These are phyloP conservation scores for Spongilla lacustris DNA, from an alignment of 37 sponge, comb jelly and placozoan species.

Conservation along the genomic window DNA sequence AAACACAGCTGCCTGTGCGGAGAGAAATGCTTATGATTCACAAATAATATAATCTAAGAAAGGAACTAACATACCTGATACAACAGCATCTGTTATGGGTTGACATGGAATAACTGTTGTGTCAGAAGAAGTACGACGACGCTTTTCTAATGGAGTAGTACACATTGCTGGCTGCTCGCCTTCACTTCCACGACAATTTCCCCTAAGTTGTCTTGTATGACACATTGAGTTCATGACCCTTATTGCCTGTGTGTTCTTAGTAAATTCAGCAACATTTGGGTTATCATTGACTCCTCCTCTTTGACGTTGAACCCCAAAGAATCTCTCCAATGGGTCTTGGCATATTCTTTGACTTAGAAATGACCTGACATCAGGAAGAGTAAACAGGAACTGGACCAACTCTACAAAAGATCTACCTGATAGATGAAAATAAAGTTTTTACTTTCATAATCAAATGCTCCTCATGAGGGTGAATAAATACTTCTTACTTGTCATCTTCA, in stretches of 20 bases:
- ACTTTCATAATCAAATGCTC: too few species aligned
- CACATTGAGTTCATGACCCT: conserved; percentile 28
- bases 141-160: too few species aligned
- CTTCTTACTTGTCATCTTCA: conserved; percentile 15
- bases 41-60: too few species aligned
- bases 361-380: conserved; percentile 17
- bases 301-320: conserved; percentile 38
- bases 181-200: conserved; percentile 24
- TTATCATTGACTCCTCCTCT: conserved; percentile 32
- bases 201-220: conserved; percentile 1
- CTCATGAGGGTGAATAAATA: not conserved
- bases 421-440: not conserved
- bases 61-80: too few species aligned
- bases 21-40: too few species aligned
- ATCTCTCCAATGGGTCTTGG: conserved; percentile 30
- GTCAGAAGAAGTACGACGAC: too few species aligned
- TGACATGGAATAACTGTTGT: too few species aligned
- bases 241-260: conserved; percentile 32
- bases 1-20: too few species aligned
- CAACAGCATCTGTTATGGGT: too few species aligned
- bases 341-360: conserved; percentile 36
- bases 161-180: too few species aligned
- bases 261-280: conserved; percentile 14
- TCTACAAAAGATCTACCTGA: conserved; percentile 21
- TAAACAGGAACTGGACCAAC: conserved; percentile 28